Conservation (phyloP, 1,140 invertebrate genomes). For the Trissolcus basalis region DNA sequence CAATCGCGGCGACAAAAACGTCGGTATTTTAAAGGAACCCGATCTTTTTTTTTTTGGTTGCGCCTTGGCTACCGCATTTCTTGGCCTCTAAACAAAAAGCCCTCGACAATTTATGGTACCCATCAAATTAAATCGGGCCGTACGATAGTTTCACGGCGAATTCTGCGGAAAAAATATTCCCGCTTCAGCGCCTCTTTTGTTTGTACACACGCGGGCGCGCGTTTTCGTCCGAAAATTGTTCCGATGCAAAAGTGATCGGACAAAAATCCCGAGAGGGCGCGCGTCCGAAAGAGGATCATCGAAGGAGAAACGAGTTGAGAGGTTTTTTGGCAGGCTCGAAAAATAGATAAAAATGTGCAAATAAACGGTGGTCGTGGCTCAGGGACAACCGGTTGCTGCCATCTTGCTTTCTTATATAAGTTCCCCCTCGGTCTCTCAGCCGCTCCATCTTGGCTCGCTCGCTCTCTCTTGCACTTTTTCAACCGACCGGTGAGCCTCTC, state of each 20-base stretch:
- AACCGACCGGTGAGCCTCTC: constrained; percentile 1
- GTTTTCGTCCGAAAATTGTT: too few species aligned
- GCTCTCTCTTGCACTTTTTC: constrained; percentile 32
- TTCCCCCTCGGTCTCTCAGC: constrained; percentile 72
- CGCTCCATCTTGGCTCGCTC: constrained; percentile 59
- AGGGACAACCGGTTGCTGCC: constrained; percentile 76
- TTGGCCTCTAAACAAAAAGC: not conserved
- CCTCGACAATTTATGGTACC: constrained; percentile 13
- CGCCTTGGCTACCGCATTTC: constrained; percentile 6
- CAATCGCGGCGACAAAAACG: too few species aligned
- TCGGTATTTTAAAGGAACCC: not conserved
- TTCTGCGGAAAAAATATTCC: too few species aligned
- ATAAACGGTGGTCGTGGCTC: constrained; percentile 73
- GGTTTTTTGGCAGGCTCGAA: constrained; percentile 71
- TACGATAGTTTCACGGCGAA: too few species aligned
- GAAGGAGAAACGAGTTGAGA: constrained; percentile 57
- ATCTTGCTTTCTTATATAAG: constrained; percentile 77
- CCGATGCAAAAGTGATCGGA: too few species aligned
- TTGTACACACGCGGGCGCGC: too few species aligned
- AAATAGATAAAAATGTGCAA: constrained; percentile 76
- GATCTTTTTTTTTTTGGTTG: not conserved
- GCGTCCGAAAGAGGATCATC: constrained; percentile 53
- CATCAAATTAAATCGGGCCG: constrained; percentile 22
- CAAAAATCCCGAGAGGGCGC: constrained; percentile 18
- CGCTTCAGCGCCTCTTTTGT: too few species aligned